Conservation (phyloP, 2,888 invertebrate species). For the Bellardia pandia region DNA sequence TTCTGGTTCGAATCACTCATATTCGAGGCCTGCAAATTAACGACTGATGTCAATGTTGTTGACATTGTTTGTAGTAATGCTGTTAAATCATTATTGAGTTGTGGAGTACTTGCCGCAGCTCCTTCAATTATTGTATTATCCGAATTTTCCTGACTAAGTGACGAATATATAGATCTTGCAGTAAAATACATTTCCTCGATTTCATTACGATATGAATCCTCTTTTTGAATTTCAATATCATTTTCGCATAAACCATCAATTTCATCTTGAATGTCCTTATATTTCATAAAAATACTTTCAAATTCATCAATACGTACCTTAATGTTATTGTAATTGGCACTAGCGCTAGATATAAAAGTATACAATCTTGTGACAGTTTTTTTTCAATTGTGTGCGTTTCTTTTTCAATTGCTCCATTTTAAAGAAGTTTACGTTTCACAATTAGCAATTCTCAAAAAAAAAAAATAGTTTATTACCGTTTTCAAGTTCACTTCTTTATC, state of each 20-base stretch:
- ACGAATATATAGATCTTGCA: too few relatives aligned
- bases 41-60: neutral
- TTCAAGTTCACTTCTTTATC: too few relatives aligned
- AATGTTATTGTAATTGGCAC: slow-evolving; percentile 5
- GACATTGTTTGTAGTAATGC: slow-evolving; percentile 2
- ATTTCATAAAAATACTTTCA: slow-evolving; percentile 4
- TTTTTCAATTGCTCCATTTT: neutral
- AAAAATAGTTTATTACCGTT: too few relatives aligned
- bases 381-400: neutral
- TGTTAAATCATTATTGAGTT: slow-evolving; percentile 10
- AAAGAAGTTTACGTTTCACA: neutral
- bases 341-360: neutral
- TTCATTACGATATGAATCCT: too few relatives aligned
- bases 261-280: slow-evolving; percentile 17
- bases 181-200: too few relatives aligned
- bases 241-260: neutral
- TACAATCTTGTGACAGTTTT: neutral
- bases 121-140: neutral
- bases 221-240: too few relatives aligned
- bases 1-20: neutral
- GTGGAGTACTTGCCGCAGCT: neutral
- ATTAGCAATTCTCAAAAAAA: neutral
- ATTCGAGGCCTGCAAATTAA: neutral
- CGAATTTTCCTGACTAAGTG: too few relatives aligned
- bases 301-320: slow-evolving; percentile 35